Conservation (phyloP, 2,113 vertebrate species). For the Phalacrocorax carbo region DNA sequence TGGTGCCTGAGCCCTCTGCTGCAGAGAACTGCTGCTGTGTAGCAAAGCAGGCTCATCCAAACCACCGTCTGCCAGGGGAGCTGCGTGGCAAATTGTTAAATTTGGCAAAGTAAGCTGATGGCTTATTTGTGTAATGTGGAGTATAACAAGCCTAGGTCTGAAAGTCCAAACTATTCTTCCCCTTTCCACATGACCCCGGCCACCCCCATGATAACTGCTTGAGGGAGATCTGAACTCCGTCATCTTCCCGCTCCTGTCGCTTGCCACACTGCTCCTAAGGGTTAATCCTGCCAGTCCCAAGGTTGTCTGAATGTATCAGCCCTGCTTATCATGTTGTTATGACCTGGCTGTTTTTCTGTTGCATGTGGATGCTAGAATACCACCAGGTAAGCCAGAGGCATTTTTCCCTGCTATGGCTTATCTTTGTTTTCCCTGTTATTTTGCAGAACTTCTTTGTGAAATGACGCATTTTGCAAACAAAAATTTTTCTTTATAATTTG, state of each 20-base stretch:
- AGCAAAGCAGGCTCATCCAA: background rate
- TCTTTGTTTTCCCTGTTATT: background rate
- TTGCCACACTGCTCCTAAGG: background rate
- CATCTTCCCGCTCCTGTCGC: background rate
- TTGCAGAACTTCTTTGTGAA: background rate
- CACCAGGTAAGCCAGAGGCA: background rate
- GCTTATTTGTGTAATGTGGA: background rate
- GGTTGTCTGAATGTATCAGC: background rate
- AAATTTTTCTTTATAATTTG: background rate
- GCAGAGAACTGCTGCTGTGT: background rate
- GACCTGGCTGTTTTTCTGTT: background rate
- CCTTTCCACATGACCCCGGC: background rate
- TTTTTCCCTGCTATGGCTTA: background rate
- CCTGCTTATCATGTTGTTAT: too few relatives aligned
- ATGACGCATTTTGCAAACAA: background rate
- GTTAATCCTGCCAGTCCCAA: background rate
- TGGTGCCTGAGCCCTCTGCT: background rate
- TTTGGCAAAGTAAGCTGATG: background rate
- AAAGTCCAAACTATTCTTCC: background rate
- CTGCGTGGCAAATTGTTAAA: background rate
- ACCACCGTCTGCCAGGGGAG: background rate
- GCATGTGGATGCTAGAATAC: background rate
- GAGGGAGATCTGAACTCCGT: background rate
- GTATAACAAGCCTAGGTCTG: background rate
- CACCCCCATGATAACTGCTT: background rate